A percentile compares a stretch with the other conserved stretches of the same genome.
Evolutionary conservation across 1,140 invertebrate species (phyloP).

Genomic region (Nasonia longicornis): DNA sequence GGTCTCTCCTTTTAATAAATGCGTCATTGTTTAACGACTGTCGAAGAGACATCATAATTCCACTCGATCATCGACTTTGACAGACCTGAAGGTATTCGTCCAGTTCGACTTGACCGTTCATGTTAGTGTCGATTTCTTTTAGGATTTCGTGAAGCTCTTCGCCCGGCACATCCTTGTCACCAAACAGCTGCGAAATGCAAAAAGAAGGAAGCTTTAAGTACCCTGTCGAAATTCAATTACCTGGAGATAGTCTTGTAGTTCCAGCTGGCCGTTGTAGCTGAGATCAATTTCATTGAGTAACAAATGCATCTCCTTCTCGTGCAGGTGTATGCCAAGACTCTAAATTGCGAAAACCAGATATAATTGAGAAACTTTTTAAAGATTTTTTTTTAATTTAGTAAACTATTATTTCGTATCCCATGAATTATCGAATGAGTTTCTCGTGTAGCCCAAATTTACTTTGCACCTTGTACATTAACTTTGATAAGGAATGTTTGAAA

Average conservation of each 20-base stretch:
- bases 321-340: constrained; percentile 75
- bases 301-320: constrained; percentile 74
- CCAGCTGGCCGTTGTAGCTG: constrained; percentile 78
- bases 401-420: background rate
- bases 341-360: constrained; percentile 61
- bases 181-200: constrained; percentile 80
- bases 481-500: background rate
- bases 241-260: constrained; percentile 80
- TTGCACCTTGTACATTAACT: background rate
- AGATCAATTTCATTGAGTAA: constrained; percentile 78
- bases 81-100: constrained; percentile 98
- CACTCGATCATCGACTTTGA: constrained; percentile 47
- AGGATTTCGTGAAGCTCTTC: constrained; percentile 98
- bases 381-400: constrained; percentile 9
- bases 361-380: constrained; percentile 42
- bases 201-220: constrained; percentile 60
- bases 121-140: constrained; percentile 98
- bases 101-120: constrained; percentile 98
- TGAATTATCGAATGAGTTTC: background rate
- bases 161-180: constrained; percentile 90
- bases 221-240: constrained; percentile 68
- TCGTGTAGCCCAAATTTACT: background rate
- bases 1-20: constrained; percentile 5
- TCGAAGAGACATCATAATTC: constrained; percentile 7
- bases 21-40: background rate